These are phyloP conservation scores for Brienomyrus brachyistius DNA, from an alignment of 2,113 vertebrate genomes.

Conservation along the genomic window DNA sequence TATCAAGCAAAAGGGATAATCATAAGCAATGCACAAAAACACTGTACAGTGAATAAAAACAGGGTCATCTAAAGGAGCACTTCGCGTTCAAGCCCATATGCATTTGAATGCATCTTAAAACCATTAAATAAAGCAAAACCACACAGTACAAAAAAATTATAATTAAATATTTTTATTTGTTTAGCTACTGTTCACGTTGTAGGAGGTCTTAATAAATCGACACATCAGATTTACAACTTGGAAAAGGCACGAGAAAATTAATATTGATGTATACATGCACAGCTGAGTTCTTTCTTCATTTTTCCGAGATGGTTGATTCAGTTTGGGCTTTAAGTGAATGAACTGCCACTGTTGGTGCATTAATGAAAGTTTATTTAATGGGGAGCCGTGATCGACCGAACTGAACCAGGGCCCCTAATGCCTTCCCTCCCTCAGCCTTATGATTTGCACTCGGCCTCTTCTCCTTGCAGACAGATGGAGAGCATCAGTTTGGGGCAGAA, in stretches of 20 bases:
- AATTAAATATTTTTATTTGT: slow-evolving; percentile 33
- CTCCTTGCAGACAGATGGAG: background rate
- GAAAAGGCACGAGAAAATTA: background rate
- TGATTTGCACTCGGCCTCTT: background rate
- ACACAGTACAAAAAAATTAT: slow-evolving; percentile 25
- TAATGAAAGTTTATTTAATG: background rate
- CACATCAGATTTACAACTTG: background rate
- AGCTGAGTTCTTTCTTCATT: background rate
- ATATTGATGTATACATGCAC: background rate
- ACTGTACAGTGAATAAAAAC: background rate
- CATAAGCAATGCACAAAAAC: background rate
- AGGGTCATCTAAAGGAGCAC: background rate
- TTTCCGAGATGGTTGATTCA: background rate
- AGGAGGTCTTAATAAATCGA: background rate
- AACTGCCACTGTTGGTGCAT: background rate
- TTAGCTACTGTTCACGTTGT: background rate
- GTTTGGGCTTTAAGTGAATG: background rate
- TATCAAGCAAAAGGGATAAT: background rate
- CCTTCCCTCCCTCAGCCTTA: background rate
- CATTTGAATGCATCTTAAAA: background rate
- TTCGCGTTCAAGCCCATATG: background rate
- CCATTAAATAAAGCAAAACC: background rate
- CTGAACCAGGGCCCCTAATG: background rate
- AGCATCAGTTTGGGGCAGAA: background rate
- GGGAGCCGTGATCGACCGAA: background rate